Evolutionary conservation across 2,113 vertebrate species (phyloP).

Genomic region (Phodopus roborovskii): DNA sequence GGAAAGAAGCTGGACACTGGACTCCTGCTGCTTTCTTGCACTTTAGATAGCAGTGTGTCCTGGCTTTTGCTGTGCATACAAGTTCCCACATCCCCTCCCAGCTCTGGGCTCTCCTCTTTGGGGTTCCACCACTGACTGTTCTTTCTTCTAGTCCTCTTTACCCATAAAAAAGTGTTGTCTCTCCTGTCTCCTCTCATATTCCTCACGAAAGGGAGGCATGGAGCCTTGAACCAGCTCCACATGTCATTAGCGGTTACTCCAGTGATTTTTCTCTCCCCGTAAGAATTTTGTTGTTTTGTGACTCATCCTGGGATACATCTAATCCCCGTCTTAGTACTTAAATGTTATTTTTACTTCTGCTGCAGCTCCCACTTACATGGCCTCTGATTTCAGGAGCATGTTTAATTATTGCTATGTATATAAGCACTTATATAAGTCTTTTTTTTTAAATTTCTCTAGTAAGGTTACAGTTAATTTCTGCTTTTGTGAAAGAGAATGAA

Average conservation of each 20-base stretch:
- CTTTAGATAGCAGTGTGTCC: not conserved
- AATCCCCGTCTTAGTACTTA: not conserved
- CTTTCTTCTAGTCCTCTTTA: not conserved
- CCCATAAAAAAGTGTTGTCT: not conserved
- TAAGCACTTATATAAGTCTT: not conserved
- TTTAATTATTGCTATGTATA: conserved; percentile 38
- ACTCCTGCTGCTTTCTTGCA: not conserved
- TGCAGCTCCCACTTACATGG: not conserved
- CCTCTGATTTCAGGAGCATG: not conserved
- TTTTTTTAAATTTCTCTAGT: conserved; percentile 66
- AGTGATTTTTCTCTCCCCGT: not conserved
- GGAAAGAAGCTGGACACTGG: not conserved
- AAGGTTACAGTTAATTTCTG: conserved; percentile 41
- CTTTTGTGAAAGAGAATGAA: conserved; percentile 30
- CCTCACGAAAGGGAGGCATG: not conserved
- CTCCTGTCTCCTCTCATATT: not conserved
- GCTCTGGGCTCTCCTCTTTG: not conserved
- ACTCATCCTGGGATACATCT: not conserved
- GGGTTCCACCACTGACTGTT: not conserved
- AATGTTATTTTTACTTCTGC: conserved; percentile 30
- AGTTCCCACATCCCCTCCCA: not conserved
- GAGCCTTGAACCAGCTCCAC: not conserved
- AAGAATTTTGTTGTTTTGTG: not conserved
- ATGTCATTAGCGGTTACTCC: not conserved
- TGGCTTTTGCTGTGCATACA: not conserved